Evolutionary conservation across 1,140 invertebrate species (phyloP).

Genomic region (Phenacoccus solenopsis): DNA sequence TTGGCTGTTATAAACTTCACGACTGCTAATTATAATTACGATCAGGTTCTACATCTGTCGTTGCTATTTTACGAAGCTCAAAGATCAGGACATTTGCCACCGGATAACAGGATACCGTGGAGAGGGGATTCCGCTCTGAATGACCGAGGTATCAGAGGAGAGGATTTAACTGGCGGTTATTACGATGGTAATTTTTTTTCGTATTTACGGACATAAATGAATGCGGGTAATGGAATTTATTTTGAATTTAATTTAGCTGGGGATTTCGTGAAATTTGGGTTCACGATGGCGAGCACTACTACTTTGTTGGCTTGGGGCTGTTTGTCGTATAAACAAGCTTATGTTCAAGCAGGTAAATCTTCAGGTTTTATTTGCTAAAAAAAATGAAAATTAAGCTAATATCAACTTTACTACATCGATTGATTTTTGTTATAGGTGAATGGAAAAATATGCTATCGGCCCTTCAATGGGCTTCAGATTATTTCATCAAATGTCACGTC

Average conservation of each 20-base stretch:
- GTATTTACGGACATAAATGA: background rate
- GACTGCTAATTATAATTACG: slow-evolving; percentile 36
- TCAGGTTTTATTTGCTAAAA: no score
- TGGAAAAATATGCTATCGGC: slow-evolving; percentile 36
- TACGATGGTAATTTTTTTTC: slow-evolving; percentile 47
- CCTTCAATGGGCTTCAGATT: slow-evolving; percentile 48
- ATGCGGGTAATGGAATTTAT: background rate
- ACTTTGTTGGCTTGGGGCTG: slow-evolving; percentile 47
- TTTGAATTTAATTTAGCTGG: slow-evolving; percentile 37
- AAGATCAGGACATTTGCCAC: slow-evolving; percentile 45
- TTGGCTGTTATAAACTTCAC: background rate
- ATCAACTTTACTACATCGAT: no score
- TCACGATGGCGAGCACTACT: slow-evolving; percentile 46
- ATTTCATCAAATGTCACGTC: slow-evolving; percentile 47
- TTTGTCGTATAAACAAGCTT: slow-evolving; percentile 41
- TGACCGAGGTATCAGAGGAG: slow-evolving; percentile 40
- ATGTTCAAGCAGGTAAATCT: slow-evolving; percentile 34
- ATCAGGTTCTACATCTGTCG: slow-evolving; percentile 39
- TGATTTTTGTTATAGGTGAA: slow-evolving; percentile 28
- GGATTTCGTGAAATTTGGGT: slow-evolving; percentile 51
- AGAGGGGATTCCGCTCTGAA: slow-evolving; percentile 43
- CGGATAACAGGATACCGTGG: slow-evolving; percentile 43
- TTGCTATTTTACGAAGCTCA: slow-evolving; percentile 52
- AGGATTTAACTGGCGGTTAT: slow-evolving; percentile 51
- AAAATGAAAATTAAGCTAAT: no score